A percentile compares a stretch with the other conserved stretches of the same genome.
These are phyloP conservation scores for Leptopilina myrica DNA, from an alignment of 2,888 invertebrate species.

Conservation along the genomic window DNA sequence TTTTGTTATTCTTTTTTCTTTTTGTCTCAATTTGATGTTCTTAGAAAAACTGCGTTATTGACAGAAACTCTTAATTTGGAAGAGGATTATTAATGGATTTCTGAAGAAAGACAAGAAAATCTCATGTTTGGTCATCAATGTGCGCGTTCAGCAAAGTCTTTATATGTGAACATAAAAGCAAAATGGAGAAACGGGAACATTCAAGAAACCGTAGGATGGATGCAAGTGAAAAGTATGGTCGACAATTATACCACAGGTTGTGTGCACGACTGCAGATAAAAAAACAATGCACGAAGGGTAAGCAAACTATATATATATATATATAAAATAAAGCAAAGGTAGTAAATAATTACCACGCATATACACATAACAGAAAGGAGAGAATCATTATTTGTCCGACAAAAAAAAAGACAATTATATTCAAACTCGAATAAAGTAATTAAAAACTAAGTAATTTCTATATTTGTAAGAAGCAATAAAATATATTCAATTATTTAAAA, in stretches of 20 bases:
- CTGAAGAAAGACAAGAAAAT: not conserved
- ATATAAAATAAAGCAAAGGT: slow-evolving; percentile 20
- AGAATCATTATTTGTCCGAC: too few relatives aligned
- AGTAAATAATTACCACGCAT: not conserved
- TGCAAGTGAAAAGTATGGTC: slow-evolving; percentile 33
- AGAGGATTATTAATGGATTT: too few relatives aligned
- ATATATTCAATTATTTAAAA: too few relatives aligned
- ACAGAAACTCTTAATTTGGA: too few relatives aligned
- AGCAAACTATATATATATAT: not conserved
- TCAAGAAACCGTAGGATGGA: slow-evolving; percentile 22
- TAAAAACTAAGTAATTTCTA: too few relatives aligned
- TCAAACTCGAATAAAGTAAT: too few relatives aligned
- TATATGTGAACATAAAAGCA: not conserved
- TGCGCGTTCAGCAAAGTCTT: not conserved
- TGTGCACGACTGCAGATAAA: slow-evolving; percentile 19
- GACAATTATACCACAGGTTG: slow-evolving; percentile 28
- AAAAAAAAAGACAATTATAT: too few relatives aligned
- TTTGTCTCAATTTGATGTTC: too few relatives aligned
- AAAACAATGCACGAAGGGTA: slow-evolving; percentile 17
- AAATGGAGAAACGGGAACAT: slow-evolving; percentile 36
- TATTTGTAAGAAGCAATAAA: too few relatives aligned
- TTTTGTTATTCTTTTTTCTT: too few relatives aligned
- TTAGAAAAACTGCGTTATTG: too few relatives aligned
- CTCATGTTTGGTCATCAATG: not conserved
- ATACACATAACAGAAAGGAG: too few relatives aligned